Conservation (phyloP, 2,113 vertebrate species). For the Siniperca knerii region DNA sequence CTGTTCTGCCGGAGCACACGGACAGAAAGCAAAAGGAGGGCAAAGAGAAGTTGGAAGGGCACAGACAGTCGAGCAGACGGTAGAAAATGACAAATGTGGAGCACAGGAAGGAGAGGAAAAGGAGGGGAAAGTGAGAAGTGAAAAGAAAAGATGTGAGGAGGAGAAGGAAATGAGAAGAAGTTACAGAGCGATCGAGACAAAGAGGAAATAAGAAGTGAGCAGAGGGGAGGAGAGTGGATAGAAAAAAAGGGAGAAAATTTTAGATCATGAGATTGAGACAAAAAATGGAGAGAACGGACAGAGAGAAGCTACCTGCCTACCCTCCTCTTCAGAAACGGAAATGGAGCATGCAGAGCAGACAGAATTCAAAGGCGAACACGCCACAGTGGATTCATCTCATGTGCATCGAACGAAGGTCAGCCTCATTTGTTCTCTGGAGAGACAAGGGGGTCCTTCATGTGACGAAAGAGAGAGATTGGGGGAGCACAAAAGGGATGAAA, state of each 20-base stretch:
- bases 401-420: conserved; percentile 57
- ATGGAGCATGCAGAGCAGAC: conserved; percentile 30
- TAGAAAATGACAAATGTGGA: conserved; percentile 20
- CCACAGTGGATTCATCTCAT: conserved; percentile 37
- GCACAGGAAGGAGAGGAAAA: not conserved
- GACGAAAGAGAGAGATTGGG: conserved; percentile 1
- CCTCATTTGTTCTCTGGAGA: conserved; percentile 62
- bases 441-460: conserved; percentile 63
- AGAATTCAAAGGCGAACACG: conserved; percentile 33
- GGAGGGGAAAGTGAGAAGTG: not conserved
- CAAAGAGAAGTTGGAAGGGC: not conserved
- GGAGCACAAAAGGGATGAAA: conserved; percentile 36
- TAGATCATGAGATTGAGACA: conserved; percentile 34
- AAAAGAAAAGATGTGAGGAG: not conserved
- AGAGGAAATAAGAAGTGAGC: conserved; percentile 5
- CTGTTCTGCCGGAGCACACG: conserved; percentile 1
- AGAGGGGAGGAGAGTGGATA: not conserved
- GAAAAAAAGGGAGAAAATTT: conserved; percentile 20
- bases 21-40: conserved; percentile 20
- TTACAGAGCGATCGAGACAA: not conserved
- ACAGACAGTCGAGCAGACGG: not conserved
- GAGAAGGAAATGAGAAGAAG: not conserved
- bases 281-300: conserved; percentile 22
- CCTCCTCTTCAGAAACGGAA: conserved; percentile 43
- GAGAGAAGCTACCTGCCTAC: not conserved